These are phyloP conservation scores for Hypocryptadius cinnamomeus DNA, from an alignment of 2,113 vertebrate species.

Conservation along the genomic window DNA sequence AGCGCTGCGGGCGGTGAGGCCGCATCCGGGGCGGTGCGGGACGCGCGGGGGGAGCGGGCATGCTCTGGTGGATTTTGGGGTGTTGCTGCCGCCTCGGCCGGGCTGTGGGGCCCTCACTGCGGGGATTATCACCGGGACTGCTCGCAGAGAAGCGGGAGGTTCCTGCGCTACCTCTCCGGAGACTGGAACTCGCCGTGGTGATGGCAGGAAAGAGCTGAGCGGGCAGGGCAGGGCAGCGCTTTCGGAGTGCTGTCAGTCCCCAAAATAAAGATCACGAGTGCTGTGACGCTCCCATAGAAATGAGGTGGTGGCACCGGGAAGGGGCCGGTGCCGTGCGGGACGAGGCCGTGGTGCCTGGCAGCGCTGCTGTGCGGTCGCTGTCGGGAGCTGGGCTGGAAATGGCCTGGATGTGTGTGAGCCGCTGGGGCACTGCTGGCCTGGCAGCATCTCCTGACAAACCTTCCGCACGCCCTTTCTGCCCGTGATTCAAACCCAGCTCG, in stretches of 20 bases:
- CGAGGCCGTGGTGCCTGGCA: neutral
- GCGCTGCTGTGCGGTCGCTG: fast-evolving
- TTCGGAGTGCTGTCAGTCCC: neutral
- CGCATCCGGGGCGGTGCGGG: neutral
- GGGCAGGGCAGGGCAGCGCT: neutral
- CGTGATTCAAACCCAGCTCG: fast-evolving
- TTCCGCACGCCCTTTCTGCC: fast-evolving
- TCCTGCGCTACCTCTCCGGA: fast-evolving
- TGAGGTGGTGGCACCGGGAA: fast-evolving
- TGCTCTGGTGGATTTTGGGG: fast-evolving
- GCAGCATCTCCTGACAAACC: too few species aligned
- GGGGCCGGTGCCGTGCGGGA: too few species aligned
- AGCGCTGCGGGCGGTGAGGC: fast-evolving
- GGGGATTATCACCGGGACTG: fast-evolving
- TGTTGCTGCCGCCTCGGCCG: too few species aligned
- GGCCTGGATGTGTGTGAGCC: fast-evolving
- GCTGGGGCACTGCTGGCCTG: fast-evolving
- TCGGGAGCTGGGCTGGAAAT: fast-evolving
- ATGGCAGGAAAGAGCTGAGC: neutral
- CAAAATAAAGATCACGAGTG: neutral
- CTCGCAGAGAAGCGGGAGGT: too few species aligned
- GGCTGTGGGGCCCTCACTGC: fast-evolving
- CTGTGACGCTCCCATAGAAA: fast-evolving
- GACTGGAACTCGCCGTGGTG: fast-evolving
- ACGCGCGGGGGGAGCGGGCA: fast-evolving